A percentile compares a stretch with the other conserved stretches of the same genome.
Conservation (phyloP, 2,888 invertebrate genomes). For the Pyrochroa serraticornis region DNA sequence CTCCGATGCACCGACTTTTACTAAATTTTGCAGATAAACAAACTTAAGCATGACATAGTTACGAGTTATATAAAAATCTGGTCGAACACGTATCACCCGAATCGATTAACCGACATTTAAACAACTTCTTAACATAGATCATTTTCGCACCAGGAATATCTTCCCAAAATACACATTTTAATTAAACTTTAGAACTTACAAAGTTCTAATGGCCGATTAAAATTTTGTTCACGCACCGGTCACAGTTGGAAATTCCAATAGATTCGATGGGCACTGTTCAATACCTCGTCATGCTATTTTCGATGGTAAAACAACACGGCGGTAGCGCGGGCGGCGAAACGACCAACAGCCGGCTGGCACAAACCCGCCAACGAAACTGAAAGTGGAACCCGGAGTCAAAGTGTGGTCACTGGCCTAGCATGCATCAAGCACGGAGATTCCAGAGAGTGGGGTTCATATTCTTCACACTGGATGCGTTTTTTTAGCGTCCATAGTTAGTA, state of each 20-base stretch:
- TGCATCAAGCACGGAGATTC: slow-evolving; percentile 9
- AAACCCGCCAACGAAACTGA: slow-evolving; percentile 61
- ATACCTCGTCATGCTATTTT: background rate
- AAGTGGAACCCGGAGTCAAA: slow-evolving; percentile 42
- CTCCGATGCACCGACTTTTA: no score
- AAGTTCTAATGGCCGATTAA: no score
- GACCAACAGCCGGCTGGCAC: slow-evolving; percentile 59
- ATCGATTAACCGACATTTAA: slow-evolving; percentile 15
- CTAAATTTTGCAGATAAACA: no score
- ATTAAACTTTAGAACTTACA: no score
- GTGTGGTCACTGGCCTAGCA: slow-evolving; percentile 47
- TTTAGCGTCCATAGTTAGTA: slow-evolving; percentile 12
- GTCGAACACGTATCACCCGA: slow-evolving; percentile 9
- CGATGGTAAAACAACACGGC: background rate
- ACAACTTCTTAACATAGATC: no score
- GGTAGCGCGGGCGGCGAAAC: slow-evolving; percentile 52
- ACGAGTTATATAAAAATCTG: slow-evolving; percentile 11
- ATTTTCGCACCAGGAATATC: no score
- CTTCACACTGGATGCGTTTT: slow-evolving; percentile 6
- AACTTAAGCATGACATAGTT: background rate
- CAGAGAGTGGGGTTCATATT: slow-evolving; percentile 16
- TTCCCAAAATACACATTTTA: no score
- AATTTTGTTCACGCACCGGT: no score
- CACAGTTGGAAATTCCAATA: no score
- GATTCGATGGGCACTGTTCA: no score